Conservation (phyloP, 2,113 vertebrate genomes). For the Seriola dumerili region DNA sequence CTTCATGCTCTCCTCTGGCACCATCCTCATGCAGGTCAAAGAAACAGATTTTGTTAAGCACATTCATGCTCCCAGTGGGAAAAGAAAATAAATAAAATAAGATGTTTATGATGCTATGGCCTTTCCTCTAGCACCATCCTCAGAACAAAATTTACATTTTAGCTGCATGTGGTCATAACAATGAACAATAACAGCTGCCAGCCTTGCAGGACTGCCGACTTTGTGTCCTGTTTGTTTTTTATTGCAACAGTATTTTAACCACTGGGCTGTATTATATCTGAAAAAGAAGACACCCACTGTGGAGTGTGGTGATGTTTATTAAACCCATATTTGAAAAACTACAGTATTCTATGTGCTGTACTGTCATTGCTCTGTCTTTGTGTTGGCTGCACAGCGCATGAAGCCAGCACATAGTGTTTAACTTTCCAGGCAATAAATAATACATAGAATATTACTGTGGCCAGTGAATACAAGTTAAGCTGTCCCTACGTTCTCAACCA, state of each 20-base stretch:
- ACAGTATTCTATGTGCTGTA: not conserved
- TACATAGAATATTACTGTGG: not conserved
- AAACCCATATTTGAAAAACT: conserved; percentile 8
- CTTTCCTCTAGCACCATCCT: conserved; percentile 8
- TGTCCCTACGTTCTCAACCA: not conserved
- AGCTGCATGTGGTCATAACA: conserved; percentile 13
- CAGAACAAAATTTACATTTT: not conserved
- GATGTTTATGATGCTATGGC: conserved; percentile 14
- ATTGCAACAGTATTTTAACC: conserved; percentile 10
- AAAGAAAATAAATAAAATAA: conserved; percentile 3
- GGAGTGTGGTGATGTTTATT: conserved; percentile 24
- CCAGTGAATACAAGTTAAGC: conserved; percentile 10
- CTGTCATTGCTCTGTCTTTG: conserved; percentile 2
- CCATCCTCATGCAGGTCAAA: conserved; percentile 11
- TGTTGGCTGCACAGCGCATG: not conserved
- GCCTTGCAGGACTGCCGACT: conserved; percentile 7
- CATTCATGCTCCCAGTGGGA: not conserved
- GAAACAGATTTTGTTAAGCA: not conserved
- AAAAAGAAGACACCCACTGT: not conserved
- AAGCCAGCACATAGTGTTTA: conserved; percentile 1
- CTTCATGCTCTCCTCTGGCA: not conserved
- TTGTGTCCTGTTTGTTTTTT: conserved; percentile 11
- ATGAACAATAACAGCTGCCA: conserved; percentile 11
- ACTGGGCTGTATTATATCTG: not conserved
- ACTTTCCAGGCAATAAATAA: conserved; percentile 8